Evolutionary conservation across 2,113 vertebrate genomes (phyloP).

Genomic region (Oreotrochilus melanogaster): DNA sequence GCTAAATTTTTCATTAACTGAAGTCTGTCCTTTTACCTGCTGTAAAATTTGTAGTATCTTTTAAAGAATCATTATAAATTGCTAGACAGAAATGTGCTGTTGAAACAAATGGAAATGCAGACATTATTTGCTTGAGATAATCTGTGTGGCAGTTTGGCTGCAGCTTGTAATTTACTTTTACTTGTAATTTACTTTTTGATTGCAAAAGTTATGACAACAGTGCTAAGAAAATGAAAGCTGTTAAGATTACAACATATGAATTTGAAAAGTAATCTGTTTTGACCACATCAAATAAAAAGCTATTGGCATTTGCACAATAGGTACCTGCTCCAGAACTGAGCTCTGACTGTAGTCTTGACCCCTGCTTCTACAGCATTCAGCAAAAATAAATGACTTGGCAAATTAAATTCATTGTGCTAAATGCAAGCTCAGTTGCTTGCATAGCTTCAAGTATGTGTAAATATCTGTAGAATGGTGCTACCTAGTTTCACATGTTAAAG

Average conservation of each 20-base stretch:
- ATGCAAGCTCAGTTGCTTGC: background rate
- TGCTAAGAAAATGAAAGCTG: conserved; percentile 28
- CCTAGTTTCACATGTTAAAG: background rate
- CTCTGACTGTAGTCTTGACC: conserved; percentile 40
- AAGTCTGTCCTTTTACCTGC: background rate
- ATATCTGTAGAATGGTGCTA: background rate
- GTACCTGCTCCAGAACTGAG: conserved; percentile 27
- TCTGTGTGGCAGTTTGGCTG: background rate
- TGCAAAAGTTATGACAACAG: conserved; percentile 23
- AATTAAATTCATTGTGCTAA: conserved; percentile 42
- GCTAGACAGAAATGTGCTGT: background rate
- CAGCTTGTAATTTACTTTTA: background rate
- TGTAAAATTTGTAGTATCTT: background rate
- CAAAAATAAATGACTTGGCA: conserved; percentile 27
- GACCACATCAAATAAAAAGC: conserved; percentile 47
- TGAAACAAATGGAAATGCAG: conserved; percentile 13
- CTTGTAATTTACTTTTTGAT: conserved; percentile 28
- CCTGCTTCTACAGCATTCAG: conserved; percentile 17
- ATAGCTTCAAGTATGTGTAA: background rate
- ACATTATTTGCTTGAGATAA: background rate
- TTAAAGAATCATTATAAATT: background rate
- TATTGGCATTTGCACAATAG: conserved; percentile 38
- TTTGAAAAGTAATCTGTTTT: conserved; percentile 35
- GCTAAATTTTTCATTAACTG: background rate
- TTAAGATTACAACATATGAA: background rate